Percentiles rank a stretch among this genome's conserved stretches.
These are phyloP conservation scores for Trachelus tabidus DNA, from an alignment of 2,888 invertebrate genomes.

Conservation along the genomic window DNA sequence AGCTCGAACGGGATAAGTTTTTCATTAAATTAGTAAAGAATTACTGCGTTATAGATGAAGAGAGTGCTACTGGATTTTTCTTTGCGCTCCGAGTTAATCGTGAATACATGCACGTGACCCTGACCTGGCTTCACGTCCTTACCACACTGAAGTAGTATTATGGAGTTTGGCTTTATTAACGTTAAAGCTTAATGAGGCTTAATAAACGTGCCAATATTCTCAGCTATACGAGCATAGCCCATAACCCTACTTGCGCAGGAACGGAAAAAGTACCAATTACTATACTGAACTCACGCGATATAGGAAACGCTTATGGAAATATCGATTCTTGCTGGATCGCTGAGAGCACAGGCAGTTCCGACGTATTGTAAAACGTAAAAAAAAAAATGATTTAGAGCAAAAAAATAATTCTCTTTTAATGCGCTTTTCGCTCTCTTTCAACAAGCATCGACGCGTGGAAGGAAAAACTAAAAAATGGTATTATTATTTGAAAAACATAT, in stretches of 20 bases:
- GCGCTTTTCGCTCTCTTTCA: not conserved
- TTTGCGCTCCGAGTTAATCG: not conserved
- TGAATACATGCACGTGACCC: not conserved
- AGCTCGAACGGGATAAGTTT: not conserved
- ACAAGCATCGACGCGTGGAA: not conserved
- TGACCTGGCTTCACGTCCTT: not conserved
- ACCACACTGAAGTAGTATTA: not conserved
- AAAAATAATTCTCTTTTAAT: not conserved
- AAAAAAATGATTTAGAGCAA: not conserved
- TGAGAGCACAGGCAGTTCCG: too few relatives aligned
- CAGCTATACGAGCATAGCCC: not conserved
- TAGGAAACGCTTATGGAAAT: not conserved
- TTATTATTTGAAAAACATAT: not conserved
- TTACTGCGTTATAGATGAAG: not conserved
- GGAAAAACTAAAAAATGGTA: not conserved
- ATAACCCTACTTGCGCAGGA: not conserved
- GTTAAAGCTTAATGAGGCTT: not conserved
- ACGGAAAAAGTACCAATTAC: not conserved
- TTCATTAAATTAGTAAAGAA: not conserved
- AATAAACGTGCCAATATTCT: not conserved
- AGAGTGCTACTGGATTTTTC: not conserved
- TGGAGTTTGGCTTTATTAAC: not conserved
- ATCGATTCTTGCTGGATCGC: not conserved
- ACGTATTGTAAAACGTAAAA: too few relatives aligned
- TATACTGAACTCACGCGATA: not conserved